A percentile compares a stretch with the other conserved stretches of the same genome.
Evolutionary conservation across 2,888 invertebrate species (phyloP).

Genomic region (Bimastos eiseni): DNA sequence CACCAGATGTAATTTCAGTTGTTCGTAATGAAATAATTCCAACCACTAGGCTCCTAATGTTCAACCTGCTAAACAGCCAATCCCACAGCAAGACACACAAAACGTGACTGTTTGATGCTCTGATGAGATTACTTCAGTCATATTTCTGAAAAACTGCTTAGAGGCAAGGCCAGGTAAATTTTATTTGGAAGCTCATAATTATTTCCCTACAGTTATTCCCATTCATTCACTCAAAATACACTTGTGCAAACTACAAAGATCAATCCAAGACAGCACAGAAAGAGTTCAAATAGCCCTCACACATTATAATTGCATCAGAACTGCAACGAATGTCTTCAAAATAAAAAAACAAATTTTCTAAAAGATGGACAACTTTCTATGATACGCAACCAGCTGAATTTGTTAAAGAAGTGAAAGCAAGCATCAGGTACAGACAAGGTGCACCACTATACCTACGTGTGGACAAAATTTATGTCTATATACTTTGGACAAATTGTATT

Average conservation of each 20-base stretch:
- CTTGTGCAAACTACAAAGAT: no score
- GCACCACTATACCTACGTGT: background rate
- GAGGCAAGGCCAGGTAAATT: background rate
- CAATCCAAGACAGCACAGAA: background rate
- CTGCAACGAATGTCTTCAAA: background rate
- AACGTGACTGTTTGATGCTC: background rate
- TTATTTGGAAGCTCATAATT: background rate
- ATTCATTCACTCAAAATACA: background rate
- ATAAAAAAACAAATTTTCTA: background rate
- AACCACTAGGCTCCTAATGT: background rate
- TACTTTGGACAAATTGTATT: background rate
- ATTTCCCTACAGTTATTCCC: background rate
- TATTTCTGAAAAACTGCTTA: background rate
- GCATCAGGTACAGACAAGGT: background rate
- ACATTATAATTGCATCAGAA: background rate
- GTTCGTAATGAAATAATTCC: background rate
- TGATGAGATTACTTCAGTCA: background rate
- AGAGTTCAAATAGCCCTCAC: background rate
- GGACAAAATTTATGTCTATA: no score
- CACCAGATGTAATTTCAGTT: background rate
- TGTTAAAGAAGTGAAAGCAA: background rate
- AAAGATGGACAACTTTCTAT: background rate
- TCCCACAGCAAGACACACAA: background rate
- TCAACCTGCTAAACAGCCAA: background rate
- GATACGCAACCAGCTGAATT: background rate